Base-by-base conservation (phyloP, 2,113 vertebrate species). In the Anarrhichthys ocellatus region DNA sequence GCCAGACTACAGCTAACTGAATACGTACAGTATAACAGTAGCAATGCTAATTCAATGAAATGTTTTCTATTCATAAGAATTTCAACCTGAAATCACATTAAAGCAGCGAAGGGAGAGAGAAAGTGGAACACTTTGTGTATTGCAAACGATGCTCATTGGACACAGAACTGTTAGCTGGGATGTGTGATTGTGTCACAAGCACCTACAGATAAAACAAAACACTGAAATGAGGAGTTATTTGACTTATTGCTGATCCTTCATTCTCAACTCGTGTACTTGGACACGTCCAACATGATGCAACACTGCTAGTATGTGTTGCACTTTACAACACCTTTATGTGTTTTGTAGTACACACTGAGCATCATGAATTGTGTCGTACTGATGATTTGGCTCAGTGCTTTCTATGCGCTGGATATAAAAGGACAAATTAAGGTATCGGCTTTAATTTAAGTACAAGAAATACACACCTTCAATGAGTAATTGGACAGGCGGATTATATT, bases 21-120 rank as follows among this genome's bases (percentile, higher is more conserved):
- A 59, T 59, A 75, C 83, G 78, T 70, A 62, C 36, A 27, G 58
- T 63, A 34, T 48, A 67, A 87, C 59, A 74, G 82, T 76, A 63
- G 50, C 44, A 78, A 65, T n/a, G 80, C 66, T 88, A 85, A 86
- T 88, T 82, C 46, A 58, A 70, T 79, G 32, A 84, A 85, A 68
- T n/a, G 13, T 36, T 74, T 48, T 62, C 14, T 22, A 71, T 69
- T 78, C 75, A 73, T 69, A 36, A 82, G 81, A 77, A 6, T 34
- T 34, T 86, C 63, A 74, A 76, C 70, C 59, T 75, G 66, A 40
- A 81, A 90, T 85, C 52, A 82, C 78, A 85, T 83, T n/a, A 34
- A 65, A 77, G 61, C 54, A 52, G 58, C 22, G 27, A 58, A 54
- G 29, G 34, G 29, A 65, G 22, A 32, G 18, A 70, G 46, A 70